Conservation (phyloP, 2,888 invertebrate species). For the Spodoptera littoralis region DNA sequence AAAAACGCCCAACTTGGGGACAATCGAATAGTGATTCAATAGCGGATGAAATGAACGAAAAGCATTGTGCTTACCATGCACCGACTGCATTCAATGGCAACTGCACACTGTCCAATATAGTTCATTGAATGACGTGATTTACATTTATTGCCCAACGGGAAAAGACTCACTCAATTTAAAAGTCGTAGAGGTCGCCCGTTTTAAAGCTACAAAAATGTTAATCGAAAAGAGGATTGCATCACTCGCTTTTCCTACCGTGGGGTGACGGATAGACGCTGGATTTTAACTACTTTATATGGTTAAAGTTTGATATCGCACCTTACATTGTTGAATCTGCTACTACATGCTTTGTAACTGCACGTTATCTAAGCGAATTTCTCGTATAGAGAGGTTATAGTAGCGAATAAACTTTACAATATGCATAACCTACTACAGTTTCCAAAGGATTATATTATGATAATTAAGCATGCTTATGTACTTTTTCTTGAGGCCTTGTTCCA, state of each 20-base stretch:
- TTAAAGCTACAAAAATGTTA: conserved; percentile 43
- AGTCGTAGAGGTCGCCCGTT: conserved; percentile 57
- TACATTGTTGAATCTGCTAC: conserved; percentile 1
- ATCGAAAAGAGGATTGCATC: conserved; percentile 42
- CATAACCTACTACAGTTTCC: too few relatives aligned
- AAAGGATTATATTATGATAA: too few relatives aligned
- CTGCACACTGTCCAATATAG: conserved; percentile 74
- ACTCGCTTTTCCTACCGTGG: conserved; percentile 40
- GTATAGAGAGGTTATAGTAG: too few relatives aligned
- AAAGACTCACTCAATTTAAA: conserved; percentile 72
- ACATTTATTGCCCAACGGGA: conserved; percentile 75
- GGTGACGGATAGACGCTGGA: conserved; percentile 14
- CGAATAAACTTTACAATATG: too few relatives aligned
- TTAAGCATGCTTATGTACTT: too few relatives aligned
- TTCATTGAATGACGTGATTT: conserved; percentile 81
- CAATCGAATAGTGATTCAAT: conserved; percentile 82
- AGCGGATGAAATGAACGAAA: conserved; percentile 74
- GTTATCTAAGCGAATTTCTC: too few relatives aligned
- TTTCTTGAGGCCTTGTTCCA: too few relatives aligned
- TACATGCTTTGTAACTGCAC: too few relatives aligned
- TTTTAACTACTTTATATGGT: conserved; percentile 28
- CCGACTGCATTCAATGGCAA: conserved; percentile 75
- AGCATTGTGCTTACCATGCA: conserved; percentile 80
- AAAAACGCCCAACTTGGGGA: conserved; percentile 72
- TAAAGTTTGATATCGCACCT: conserved; percentile 24